Percentiles rank a stretch among this genome's conserved stretches.
Conservation (phyloP, 2,888 invertebrate species). For the Orchesellides sinensis region DNA sequence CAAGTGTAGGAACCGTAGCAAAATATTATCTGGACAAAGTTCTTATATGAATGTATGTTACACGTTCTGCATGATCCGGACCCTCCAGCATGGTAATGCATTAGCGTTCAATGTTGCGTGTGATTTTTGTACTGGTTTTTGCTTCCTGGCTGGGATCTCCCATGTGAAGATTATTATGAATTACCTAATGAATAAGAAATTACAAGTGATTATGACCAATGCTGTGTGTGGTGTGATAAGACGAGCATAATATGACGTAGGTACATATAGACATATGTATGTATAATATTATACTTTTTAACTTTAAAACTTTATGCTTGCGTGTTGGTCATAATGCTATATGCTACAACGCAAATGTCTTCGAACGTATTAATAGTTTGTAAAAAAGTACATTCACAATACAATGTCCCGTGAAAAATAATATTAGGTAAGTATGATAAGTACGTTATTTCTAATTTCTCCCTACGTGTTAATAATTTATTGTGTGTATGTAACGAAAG, state of each 20-base stretch:
- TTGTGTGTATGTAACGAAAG: slow-evolving; percentile 14
- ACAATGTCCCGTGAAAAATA: no score
- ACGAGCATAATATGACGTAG: no score
- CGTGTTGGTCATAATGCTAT: no score
- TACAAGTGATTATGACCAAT: slow-evolving; percentile 58
- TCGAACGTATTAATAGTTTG: no score
- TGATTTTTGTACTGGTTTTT: slow-evolving; percentile 37
- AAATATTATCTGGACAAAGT: slow-evolving; percentile 11
- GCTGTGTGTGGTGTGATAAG: slow-evolving; percentile 13
- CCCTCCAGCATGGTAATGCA: not conserved
- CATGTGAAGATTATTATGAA: slow-evolving; percentile 47
- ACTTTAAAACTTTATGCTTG: no score
- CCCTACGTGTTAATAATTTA: slow-evolving; percentile 6
- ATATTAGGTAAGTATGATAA: no score
- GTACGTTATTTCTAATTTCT: no score
- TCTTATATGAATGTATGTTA: not conserved
- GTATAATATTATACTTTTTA: no score
- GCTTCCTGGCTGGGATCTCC: slow-evolving; percentile 54
- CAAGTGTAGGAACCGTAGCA: slow-evolving; percentile 49
- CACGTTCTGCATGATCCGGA: not conserved
- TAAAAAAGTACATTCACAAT: no score
- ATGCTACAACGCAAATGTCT: no score
- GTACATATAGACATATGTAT: no score
- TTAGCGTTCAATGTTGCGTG: slow-evolving; percentile 49
- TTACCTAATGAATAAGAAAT: slow-evolving; percentile 67